Evolutionary conservation across 2,797 vertebrate species (phyloP).

Genomic region (Naso thynnoides): DNA sequence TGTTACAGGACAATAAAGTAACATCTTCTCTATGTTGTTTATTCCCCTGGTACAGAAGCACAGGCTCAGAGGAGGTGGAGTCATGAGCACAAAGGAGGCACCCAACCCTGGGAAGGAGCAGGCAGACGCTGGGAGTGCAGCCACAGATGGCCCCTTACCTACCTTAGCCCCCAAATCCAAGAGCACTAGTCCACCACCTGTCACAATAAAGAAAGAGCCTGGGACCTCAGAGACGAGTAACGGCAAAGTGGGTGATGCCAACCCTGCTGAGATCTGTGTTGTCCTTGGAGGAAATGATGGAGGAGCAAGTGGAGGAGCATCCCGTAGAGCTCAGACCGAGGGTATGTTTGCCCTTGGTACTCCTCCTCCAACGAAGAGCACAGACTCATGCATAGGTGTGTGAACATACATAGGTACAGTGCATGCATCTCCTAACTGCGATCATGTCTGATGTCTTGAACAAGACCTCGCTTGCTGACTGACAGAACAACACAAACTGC

Average conservation of each 20-base stretch:
- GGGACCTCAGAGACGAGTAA: slow-evolving; percentile 89
- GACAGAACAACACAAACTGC: slow-evolving; percentile 11
- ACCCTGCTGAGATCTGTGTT: slow-evolving; percentile 97
- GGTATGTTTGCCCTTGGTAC: slow-evolving; percentile 88
- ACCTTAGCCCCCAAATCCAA: slow-evolving; percentile 45
- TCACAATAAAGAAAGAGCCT: slow-evolving; percentile 93
- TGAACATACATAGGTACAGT: slow-evolving; percentile 53
- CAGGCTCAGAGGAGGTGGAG: slow-evolving; percentile 77
- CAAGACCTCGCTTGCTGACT: slow-evolving; percentile 31
- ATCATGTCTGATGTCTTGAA: slow-evolving; percentile 46
- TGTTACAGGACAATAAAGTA: slow-evolving; percentile 4
- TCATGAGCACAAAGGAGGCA: slow-evolving; percentile 84
- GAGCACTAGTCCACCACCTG: slow-evolving; percentile 53
- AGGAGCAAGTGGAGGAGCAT: slow-evolving; percentile 81
- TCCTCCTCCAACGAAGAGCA: slow-evolving; percentile 83
- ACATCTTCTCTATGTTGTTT: slow-evolving; percentile 37
- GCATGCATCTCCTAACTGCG: slow-evolving; percentile 42
- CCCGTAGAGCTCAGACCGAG: slow-evolving; percentile 93
- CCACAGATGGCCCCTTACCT: slow-evolving; percentile 63
- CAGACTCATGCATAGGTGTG: slow-evolving; percentile 85
- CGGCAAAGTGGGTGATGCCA: slow-evolving; percentile 86
- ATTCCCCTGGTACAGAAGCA: slow-evolving; percentile 54
- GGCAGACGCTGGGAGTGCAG: slow-evolving; percentile 62
- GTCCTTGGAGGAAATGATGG: slow-evolving; percentile 90
- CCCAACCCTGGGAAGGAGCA: slow-evolving; percentile 78